These are phyloP conservation scores for Phodopus roborovskii DNA, from an alignment of 2,113 vertebrate genomes.

Conservation along the genomic window DNA sequence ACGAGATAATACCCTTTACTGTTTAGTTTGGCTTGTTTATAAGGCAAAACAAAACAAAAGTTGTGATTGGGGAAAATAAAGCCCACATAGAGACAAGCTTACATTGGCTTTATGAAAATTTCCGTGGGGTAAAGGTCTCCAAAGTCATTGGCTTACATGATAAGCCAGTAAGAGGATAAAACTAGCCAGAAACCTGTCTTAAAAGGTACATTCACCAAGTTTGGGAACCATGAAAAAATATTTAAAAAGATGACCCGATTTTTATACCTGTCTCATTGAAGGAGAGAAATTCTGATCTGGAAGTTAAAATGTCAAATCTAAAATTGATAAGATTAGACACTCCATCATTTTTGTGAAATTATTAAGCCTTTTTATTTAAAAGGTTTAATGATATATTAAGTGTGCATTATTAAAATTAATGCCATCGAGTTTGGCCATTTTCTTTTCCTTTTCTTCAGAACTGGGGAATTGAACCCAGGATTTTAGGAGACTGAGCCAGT, in stretches of 20 bases:
- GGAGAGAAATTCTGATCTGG: neutral
- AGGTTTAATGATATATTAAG: neutral
- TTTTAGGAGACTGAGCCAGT: neutral
- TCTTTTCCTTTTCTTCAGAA: neutral
- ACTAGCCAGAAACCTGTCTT: neutral
- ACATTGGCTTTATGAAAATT: neutral
- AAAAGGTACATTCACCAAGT: neutral
- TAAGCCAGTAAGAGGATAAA: neutral
- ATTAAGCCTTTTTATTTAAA: constrained; percentile 53
- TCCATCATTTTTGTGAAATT: constrained; percentile 58
- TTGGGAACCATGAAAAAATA: neutral
- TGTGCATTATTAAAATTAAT: constrained; percentile 43
- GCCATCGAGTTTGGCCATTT: neutral
- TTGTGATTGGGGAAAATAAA: neutral
- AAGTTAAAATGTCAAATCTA: constrained; percentile 45
- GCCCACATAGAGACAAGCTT: neutral
- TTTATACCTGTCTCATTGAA: constrained; percentile 39
- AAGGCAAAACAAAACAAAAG: neutral
- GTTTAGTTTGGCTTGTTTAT: constrained; percentile 20
- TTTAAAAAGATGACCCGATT: neutral
- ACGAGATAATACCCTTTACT: neutral
- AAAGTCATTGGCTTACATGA: neutral
- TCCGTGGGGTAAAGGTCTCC: constrained; percentile 1
- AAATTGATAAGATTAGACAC: constrained; percentile 33
- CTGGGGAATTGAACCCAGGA: neutral